Base-by-base conservation (phyloP, 2,888 invertebrate genomes). In the Willowsia nigromaculata region DNA sequence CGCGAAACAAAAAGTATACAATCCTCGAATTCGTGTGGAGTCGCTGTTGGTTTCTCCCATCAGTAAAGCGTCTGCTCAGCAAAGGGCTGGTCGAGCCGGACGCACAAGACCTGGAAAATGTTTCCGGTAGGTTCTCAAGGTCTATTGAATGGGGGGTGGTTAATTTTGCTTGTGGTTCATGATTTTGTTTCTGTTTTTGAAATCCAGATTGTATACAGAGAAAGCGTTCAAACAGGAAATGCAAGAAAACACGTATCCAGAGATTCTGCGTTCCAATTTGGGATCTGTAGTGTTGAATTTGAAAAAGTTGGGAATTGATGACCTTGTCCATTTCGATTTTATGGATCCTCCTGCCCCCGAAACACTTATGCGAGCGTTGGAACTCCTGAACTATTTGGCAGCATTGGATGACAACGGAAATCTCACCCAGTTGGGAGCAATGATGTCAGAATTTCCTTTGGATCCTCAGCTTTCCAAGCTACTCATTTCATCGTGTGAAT, bases 291-390 rank as follows among this genome's bases (percentile, higher is more conserved):
- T 99, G 50, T 94, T 99, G 15, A 99, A 99, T 93, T 94, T 99
- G 47, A 99, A 99, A 94, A 99, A 99, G 0, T 99, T 99, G 99
- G 99, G 99, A 33, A 99, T 99, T 93, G 99, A 99, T 94, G 99
- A 99, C 94, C 95, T 99, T 83, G 94, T 99, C 27, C 97, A 98
- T 94, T 99, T 99, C 94, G 99, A 99, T 95, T 99, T 99, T 95
- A 99, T 99, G 99, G 99, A 99, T 94, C 98, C 99, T 0, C 99
- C 99, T 30, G 99, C 99, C 0, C 98, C 98, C 25, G 99, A 99
- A 94, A 98, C 99, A 0, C 95, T 99, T 92, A 98, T 99, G 90
- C 98, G 99, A 96, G 99, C 99, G 18, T 95, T 99, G 92, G 99
- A 99, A 93, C 98, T 99, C 93, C 95, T 99, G 91, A 99, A 99